A percentile compares a stretch with the other conserved stretches of the same genome.
These are phyloP conservation scores for Paraplagusia blochii DNA, from an alignment of 2,113 vertebrate genomes.

Conservation along the genomic window DNA sequence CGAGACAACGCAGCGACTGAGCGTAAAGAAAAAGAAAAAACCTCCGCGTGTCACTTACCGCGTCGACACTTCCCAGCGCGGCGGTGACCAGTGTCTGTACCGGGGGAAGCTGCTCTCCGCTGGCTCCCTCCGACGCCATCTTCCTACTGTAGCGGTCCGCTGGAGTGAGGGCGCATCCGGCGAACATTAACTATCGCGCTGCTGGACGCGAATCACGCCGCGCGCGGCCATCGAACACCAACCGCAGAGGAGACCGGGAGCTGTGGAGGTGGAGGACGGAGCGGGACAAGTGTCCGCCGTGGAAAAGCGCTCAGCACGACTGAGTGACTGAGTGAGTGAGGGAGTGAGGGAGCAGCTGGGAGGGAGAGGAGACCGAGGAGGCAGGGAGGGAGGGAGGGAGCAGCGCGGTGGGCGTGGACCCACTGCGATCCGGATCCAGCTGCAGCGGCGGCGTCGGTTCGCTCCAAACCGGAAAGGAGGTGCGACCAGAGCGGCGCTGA, in stretches of 20 bases:
- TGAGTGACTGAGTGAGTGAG: slow-evolving; percentile 9
- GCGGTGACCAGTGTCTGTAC: slow-evolving; percentile 72
- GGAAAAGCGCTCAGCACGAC: slow-evolving; percentile 5
- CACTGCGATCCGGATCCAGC: slow-evolving; percentile 60
- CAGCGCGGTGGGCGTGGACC: slow-evolving; percentile 51
- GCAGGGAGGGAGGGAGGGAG: not conserved
- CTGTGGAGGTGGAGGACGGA: not conserved
- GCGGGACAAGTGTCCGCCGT: slow-evolving; percentile 1
- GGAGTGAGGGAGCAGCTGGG: slow-evolving; percentile 12
- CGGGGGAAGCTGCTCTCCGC: slow-evolving; percentile 77
- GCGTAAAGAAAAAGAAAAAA: not conserved
- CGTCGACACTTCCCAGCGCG: slow-evolving; percentile 72
- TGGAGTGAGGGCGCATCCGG: slow-evolving; percentile 73
- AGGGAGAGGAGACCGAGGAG: not conserved
- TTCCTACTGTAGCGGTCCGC: slow-evolving; percentile 77
- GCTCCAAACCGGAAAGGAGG: slow-evolving; percentile 51
- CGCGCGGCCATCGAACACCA: slow-evolving; percentile 18
- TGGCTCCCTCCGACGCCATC: slow-evolving; percentile 83
- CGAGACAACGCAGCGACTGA: too few relatives aligned
- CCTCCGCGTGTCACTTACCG: slow-evolving; percentile 61
- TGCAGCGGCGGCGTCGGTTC: slow-evolving; percentile 49
- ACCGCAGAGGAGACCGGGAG: not conserved
- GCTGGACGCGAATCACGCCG: slow-evolving; percentile 53
- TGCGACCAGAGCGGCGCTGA: slow-evolving; percentile 27
- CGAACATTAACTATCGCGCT: slow-evolving; percentile 69